Evolutionary conservation across 2,113 vertebrate genomes (phyloP).

Genomic region (Thalassarche chlororhynchos): DNA sequence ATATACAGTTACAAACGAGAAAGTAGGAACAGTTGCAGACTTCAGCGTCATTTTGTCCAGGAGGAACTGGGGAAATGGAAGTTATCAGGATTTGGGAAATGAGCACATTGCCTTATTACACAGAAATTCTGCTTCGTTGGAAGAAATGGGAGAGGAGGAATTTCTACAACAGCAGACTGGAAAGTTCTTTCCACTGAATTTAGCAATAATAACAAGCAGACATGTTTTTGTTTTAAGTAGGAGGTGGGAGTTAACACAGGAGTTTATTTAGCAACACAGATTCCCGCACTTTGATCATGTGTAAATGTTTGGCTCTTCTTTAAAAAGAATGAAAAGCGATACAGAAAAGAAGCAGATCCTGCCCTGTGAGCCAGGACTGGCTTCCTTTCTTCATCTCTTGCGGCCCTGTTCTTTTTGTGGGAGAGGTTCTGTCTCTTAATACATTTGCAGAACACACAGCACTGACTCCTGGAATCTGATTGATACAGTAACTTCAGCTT

Average conservation of each 20-base stretch:
- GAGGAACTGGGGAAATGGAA: background rate
- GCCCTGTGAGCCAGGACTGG: background rate
- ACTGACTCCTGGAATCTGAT: background rate
- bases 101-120: background rate
- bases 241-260: background rate
- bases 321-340: background rate
- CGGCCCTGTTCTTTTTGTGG: background rate
- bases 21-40: background rate
- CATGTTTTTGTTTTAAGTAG: background rate
- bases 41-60: background rate
- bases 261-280: conserved; percentile 29
- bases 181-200: background rate
- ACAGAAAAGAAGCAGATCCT: background rate
- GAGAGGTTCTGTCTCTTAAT: background rate
- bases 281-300: conserved; percentile 2
- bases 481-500: background rate
- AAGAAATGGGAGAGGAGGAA: background rate
- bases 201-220: background rate
- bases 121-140: background rate
- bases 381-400: background rate
- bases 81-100: background rate
- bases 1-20: background rate
- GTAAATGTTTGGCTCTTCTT: background rate
- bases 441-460: background rate
- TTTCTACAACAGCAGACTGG: background rate